Evolutionary conservation across 1,140 invertebrate genomes (phyloP).

Genomic region (Bombus soroeensis): DNA sequence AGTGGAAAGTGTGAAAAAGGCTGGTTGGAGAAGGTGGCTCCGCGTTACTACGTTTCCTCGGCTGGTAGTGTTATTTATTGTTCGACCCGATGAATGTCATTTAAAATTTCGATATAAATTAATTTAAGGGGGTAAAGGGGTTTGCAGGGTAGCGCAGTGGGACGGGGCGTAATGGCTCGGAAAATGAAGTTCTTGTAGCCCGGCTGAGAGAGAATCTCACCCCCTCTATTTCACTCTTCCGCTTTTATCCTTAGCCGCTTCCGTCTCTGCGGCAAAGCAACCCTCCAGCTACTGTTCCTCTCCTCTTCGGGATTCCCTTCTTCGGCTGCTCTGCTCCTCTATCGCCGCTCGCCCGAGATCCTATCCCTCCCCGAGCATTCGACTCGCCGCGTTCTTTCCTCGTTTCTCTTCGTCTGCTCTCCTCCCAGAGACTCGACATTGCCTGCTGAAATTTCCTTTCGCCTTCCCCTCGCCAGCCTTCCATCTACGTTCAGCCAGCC

Average conservation of each 20-base stretch:
- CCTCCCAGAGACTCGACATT: constrained; percentile 61
- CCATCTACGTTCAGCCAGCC: constrained; percentile 53
- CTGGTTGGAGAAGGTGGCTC: constrained; percentile 31
- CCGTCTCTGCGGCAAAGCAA: constrained; percentile 24
- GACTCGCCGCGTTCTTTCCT: constrained; percentile 42
- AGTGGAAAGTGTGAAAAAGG: not conserved
- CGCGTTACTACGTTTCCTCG: constrained; percentile 8
- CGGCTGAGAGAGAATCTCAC: constrained; percentile 73
- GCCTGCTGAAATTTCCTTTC: constrained; percentile 71
- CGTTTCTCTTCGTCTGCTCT: constrained; percentile 51
- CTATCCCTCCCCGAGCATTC: constrained; percentile 38
- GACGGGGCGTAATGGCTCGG: constrained; percentile 79
- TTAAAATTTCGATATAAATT: constrained; percentile 82
- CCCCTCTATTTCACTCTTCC: constrained; percentile 42
- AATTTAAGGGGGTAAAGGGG: constrained; percentile 77
- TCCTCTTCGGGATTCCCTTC: constrained; percentile 17
- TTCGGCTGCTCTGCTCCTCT: constrained; percentile 13
- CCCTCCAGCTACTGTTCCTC: constrained; percentile 42
- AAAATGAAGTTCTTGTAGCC: constrained; percentile 82
- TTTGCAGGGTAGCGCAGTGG: constrained; percentile 55
- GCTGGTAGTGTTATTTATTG: constrained; percentile 74
- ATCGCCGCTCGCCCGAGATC: constrained; percentile 21
- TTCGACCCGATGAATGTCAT: constrained; percentile 77
- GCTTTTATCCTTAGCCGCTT: constrained; percentile 48
- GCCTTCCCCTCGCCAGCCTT: constrained; percentile 48